phyloP scores from a whole-genome alignment of 2,797 vertebrate genomes.

The Gastrophryne carolinensis region DNA sequence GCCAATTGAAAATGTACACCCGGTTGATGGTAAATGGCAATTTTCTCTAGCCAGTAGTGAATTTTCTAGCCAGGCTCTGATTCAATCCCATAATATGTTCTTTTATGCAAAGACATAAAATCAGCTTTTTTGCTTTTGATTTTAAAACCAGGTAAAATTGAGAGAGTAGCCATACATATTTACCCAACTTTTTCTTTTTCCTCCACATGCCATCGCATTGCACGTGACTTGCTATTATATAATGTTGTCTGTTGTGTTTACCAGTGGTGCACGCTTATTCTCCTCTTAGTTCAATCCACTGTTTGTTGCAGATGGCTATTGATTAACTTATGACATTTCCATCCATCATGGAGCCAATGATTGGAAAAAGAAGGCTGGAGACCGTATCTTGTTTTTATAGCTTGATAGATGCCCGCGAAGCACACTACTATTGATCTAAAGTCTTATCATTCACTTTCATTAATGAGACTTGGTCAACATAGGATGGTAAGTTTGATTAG shows the following conservation, averaged over 20 bases:
- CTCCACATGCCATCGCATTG: too few relatives aligned
- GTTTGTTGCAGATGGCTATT: slow-evolving; percentile 43
- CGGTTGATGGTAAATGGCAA: too few relatives aligned
- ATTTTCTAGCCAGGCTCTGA: too few relatives aligned
- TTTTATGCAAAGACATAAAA: too few relatives aligned
- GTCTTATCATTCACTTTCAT: slow-evolving; percentile 31
- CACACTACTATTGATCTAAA: slow-evolving; percentile 28
- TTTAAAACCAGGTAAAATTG: too few relatives aligned
- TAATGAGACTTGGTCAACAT: slow-evolving; percentile 21
- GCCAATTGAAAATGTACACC: too few relatives aligned
- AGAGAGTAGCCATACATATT: too few relatives aligned
- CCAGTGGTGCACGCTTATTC: background rate
- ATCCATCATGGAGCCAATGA: slow-evolving; percentile 48
- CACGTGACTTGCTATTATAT: background rate
- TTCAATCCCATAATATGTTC: too few relatives aligned
- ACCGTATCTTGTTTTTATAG: slow-evolving; percentile 26
- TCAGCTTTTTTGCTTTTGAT: too few relatives aligned
- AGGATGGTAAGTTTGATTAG: slow-evolving; percentile 37
- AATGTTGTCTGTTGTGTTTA: background rate
- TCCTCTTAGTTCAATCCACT: slow-evolving; percentile 20
- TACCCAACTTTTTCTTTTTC: background rate
- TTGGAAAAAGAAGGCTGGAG: slow-evolving; percentile 22
- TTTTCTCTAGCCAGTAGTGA: too few relatives aligned
- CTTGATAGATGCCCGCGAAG: slow-evolving; percentile 17
- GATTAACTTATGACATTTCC: slow-evolving; percentile 45